Base-by-base conservation (phyloP, 2,888 invertebrate species). In the Pristionchus mayeri region DNA sequence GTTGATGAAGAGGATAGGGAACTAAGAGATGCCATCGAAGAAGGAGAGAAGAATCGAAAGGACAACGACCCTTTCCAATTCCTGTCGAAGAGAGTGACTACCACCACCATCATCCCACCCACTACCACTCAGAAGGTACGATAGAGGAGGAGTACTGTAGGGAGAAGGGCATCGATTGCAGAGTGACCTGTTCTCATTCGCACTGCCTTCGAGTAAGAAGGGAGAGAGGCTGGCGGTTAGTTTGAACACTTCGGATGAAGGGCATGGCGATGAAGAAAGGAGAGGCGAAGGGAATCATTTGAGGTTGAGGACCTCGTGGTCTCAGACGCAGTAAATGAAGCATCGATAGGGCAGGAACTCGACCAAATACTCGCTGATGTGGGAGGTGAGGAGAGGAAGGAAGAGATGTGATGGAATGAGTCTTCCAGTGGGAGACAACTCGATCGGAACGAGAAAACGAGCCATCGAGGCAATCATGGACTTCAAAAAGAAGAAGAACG, bases 341-440 rank as follows among this genome's bases (percentile, higher is more conserved):
- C 57, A 6, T 76, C 76, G 24, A 37, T 44, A 13, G 50, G 40
- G 18, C 18, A 37, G n/a, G 80, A 80, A 27, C 24, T 80, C 4
- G 80, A 80, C 24, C 21, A 24, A 30, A 54, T 80, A 57, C 80
- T 80, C 21, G 18, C 54, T 24, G 57, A 80, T 57, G 40, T 80
- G 24, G 80, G 80, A 80, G 80, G 80, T 80, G 30, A 2, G 0
- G 67, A 13, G 18, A 34, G 37, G 3, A 75, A n/a, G 1, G 27
- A 75, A 11, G 18, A 37, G 27, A 37, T 16, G n/a, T 18, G 34
- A 63, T 0, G 34, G 1, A 13, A 0, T 0, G 16, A 18, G 1
- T 6, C 27, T 50, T 78, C 16, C 50, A 78, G 80, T 37, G 21
- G 80, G 80, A n/a, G 80, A 80, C 24, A 80, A 80, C n/a, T 80